phyloP scores from a whole-genome alignment of 2,888 invertebrate genomes.

The Carcina quercana region DNA sequence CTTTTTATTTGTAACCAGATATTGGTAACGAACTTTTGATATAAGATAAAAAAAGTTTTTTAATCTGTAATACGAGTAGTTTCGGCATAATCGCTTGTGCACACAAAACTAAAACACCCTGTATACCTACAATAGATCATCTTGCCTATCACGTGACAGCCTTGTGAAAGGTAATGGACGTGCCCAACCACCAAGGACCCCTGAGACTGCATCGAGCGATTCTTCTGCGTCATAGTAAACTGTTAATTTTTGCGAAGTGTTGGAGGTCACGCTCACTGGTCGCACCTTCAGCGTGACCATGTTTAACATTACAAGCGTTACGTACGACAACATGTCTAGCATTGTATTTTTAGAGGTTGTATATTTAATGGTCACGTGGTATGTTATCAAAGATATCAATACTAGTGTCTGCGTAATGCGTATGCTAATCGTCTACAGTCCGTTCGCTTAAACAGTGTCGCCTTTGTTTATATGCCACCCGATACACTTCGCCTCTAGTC shows the following conservation, averaged over 20 bases:
- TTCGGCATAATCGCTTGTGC: no score
- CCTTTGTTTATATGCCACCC: no score
- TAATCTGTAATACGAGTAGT: no score
- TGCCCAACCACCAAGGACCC: constrained; percentile 2
- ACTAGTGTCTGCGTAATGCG: neutral
- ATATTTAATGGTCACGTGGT: neutral
- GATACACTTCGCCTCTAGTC: no score
- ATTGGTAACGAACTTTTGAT: no score
- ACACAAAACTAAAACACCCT: no score
- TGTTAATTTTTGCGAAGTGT: neutral
- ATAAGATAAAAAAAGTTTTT: no score
- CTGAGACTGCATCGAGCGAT: neutral
- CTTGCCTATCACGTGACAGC: constrained; percentile 6
- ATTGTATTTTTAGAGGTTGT: neutral
- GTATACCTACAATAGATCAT: no score
- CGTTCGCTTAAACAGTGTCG: no score
- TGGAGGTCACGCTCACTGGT: neutral
- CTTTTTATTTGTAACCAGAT: no score
- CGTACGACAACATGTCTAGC: neutral
- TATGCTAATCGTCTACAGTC: neutral
- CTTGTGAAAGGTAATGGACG: constrained; percentile 5
- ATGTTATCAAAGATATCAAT: constrained; percentile 1
- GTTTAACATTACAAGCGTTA: neutral
- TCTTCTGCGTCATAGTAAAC: neutral
- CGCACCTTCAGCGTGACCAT: neutral